These are phyloP conservation scores for Cettia cetti DNA, from an alignment of 2,113 vertebrate species.

Conservation along the genomic window DNA sequence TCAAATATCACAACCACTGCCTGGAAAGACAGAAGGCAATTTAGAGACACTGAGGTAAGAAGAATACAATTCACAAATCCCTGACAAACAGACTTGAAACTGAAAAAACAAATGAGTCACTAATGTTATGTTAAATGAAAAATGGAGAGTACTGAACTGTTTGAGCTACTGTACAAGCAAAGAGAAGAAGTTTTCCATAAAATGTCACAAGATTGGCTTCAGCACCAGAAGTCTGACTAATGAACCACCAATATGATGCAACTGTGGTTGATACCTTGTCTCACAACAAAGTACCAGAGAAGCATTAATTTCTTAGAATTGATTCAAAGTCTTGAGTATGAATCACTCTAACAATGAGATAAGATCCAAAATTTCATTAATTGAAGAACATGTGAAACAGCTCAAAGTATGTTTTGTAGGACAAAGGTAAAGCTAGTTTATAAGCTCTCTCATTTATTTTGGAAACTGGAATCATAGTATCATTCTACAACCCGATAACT, in stretches of 20 bases:
- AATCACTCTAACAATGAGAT: constrained; percentile 15
- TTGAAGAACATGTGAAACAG: background rate
- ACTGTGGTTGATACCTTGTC: constrained; percentile 1
- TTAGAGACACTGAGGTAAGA: background rate
- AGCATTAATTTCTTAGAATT: constrained; percentile 34
- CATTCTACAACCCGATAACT: background rate
- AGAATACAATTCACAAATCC: background rate
- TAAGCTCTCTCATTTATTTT: background rate
- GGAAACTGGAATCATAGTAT: background rate
- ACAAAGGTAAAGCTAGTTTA: background rate
- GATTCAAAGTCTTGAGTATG: background rate
- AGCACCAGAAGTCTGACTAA: constrained; percentile 33
- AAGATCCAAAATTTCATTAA: constrained; percentile 6
- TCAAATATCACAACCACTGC: background rate
- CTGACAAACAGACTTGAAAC: background rate
- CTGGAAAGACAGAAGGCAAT: background rate
- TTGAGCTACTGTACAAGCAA: constrained; percentile 41
- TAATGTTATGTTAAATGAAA: constrained; percentile 16
- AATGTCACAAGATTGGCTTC: constrained; percentile 34
- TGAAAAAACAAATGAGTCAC: constrained; percentile 28
- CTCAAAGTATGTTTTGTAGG: background rate
- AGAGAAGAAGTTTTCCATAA: constrained; percentile 14
- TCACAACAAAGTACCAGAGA: constrained; percentile 7
- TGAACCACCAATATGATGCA: constrained; percentile 37
- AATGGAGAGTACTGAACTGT: background rate